These are phyloP conservation scores for Cataglyphis hispanica DNA, from an alignment of 1,140 invertebrate species.

Conservation along the genomic window DNA sequence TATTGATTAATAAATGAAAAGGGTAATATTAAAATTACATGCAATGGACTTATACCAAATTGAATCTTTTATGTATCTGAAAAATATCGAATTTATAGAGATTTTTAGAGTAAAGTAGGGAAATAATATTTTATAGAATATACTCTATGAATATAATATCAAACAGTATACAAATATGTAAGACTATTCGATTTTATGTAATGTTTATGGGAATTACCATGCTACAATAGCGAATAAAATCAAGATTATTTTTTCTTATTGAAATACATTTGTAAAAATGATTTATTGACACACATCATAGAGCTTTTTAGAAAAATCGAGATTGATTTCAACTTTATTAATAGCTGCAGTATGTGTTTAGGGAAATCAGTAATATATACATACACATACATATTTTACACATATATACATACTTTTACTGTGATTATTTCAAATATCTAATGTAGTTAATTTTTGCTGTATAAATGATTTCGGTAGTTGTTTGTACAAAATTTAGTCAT, in stretches of 20 bases:
- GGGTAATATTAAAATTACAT: conserved; percentile 52
- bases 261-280: conserved; percentile 44
- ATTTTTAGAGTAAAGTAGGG: conserved; percentile 9
- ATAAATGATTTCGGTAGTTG: conserved; percentile 32
- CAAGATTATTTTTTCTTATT: conserved; percentile 25
- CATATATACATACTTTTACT: conserved; percentile 22
- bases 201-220: conserved; percentile 40
- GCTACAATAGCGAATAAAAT: conserved; percentile 41
- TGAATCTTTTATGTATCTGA: conserved; percentile 30
- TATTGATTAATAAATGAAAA: conserved; percentile 37
- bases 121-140: conserved; percentile 46
- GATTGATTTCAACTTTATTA: conserved; percentile 21
- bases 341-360: conserved; percentile 34
- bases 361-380: neutral
- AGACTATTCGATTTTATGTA: conserved; percentile 20
- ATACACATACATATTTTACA: neutral
- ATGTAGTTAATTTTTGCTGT: conserved; percentile 1
- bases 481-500: conserved; percentile 38
- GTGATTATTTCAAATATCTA: conserved; percentile 35
- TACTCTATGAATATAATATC: conserved; percentile 42
- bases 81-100: conserved; percentile 52
- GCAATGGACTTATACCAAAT: conserved; percentile 26
- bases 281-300: conserved; percentile 31
- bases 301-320: conserved; percentile 29
- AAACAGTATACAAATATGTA: conserved; percentile 29